Evolutionary conservation across 1,140 invertebrate genomes (phyloP).

Genomic region (Condylostylus longicornis): DNA sequence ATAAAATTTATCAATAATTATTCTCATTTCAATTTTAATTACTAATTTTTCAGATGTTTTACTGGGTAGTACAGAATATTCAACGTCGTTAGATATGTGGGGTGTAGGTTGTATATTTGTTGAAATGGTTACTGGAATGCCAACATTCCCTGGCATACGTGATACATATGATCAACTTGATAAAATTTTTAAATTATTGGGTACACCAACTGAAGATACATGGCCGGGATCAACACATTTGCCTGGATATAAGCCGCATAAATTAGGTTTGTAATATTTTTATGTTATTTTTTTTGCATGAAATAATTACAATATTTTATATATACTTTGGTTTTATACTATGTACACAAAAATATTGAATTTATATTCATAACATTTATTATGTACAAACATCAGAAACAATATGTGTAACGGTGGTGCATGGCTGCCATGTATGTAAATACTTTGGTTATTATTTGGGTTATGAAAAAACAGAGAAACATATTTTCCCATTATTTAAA

Average conservation of each 20-base stretch:
- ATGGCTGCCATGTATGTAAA: no score
- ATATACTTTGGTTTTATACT: neutral
- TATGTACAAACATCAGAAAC: no score
- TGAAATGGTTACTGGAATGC: conserved; percentile 92
- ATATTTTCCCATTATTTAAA: no score
- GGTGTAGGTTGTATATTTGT: conserved; percentile 96
- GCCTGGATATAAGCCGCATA: conserved; percentile 72
- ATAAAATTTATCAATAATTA: no score
- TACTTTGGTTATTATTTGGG: no score
- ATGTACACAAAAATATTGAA: neutral
- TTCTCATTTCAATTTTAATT: conserved; percentile 2
- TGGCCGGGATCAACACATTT: conserved; percentile 79
- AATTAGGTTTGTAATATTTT: conserved; percentile 38
- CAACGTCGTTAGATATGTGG: conserved; percentile 92
- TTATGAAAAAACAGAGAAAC: no score
- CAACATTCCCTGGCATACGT: conserved; percentile 87
- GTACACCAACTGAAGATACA: conserved; percentile 78
- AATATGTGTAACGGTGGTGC: no score
- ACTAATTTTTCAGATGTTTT: conserved; percentile 58
- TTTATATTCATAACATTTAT: no score
- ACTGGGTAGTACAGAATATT: conserved; percentile 90
- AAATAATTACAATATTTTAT: neutral
- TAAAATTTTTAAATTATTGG: conserved; percentile 90
- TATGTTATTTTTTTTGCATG: neutral
- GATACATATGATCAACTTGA: conserved; percentile 92